Conservation (phyloP, 1,140 invertebrate species). For the Gryon sp. region DNA sequence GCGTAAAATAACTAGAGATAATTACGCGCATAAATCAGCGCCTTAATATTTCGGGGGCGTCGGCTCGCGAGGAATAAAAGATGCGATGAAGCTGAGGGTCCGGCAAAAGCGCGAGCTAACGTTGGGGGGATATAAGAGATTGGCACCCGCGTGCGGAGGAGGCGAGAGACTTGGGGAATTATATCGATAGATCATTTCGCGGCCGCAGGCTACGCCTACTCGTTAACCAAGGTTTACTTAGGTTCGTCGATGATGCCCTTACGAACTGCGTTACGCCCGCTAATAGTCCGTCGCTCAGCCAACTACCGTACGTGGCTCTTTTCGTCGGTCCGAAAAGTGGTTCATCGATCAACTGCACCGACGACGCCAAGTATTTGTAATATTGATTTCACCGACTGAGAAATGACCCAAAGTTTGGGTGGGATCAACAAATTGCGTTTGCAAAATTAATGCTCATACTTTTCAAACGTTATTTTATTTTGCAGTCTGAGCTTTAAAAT, state of each 20-base stretch:
- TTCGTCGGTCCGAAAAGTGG: background rate
- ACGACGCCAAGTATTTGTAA: conserved; percentile 19
- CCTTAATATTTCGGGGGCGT: conserved; percentile 79
- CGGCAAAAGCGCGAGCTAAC: conserved; percentile 31
- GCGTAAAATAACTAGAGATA: conserved; percentile 79
- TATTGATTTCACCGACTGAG: conserved; percentile 6
- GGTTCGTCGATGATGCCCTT: conserved; percentile 68
- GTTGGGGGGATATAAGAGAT: conserved; percentile 44
- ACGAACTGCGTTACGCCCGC: conserved; percentile 76
- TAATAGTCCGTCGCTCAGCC: conserved; percentile 77
- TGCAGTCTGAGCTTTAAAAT: too few species aligned
- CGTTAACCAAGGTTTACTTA: conserved; percentile 77
- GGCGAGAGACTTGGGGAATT: conserved; percentile 68
- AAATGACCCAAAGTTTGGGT: background rate
- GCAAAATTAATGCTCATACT: too few species aligned
- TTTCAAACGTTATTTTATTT: too few species aligned
- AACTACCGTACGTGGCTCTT: conserved; percentile 73
- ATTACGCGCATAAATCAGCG: conserved; percentile 79
- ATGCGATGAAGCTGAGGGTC: conserved; percentile 23
- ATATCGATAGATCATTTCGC: conserved; percentile 77
- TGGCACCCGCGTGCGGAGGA: conserved; percentile 60
- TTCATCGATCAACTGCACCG: conserved; percentile 38
- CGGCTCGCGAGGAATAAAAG: conserved; percentile 61
- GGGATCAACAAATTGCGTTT: background rate
- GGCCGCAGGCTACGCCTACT: conserved; percentile 76